Base-by-base conservation (phyloP, 2,888 invertebrate genomes). In the Actias luna region DNA sequence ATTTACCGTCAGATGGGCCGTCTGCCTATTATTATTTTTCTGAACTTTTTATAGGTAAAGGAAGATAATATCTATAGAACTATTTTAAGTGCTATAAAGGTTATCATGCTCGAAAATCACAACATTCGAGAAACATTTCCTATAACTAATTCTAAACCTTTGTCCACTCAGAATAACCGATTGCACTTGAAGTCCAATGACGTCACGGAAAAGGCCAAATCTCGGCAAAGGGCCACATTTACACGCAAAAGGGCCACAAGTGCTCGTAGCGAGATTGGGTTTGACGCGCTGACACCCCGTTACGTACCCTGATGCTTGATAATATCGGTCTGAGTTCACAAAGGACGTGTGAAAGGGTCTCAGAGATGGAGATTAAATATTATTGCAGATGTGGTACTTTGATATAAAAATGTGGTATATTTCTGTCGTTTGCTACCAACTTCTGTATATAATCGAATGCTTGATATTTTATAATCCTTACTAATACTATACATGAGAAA, bases 251-350 rank as follows among this genome's bases (percentile, higher is more conserved):
- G 77, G 80, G 70, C 75, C 77, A 71, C 76, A 73, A 79, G 78
- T 74, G 69, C 59, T 70, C 62, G 35, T 63, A 75, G 65, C 71
- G 77, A 76, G 78, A 84, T 84, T 84, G 83, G 78, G 80, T 84
- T 82, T 83, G 83, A 84, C 83, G 82, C 78, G 71, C 69, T 71
- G 72, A 78, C 83, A 74, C 83, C 80, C 78, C 69, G 62, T 55
- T 59, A 59, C 59, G 60, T 36, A 18, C 61, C 61, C 69, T 69
- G 71, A 72, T 73, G 76, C 77, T 80, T 76, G 75, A 80, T 76
- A 74, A 73, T 64, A 72, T 69, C 66, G 72, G 67, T 69, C 60
- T 67, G 65, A 71, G 63, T 66, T 61, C 67, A 66, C 72, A 77
- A 78, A 75, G 74, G 70, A 71, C 66, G 63, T 25, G 66, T 67